Base-by-base conservation (phyloP, 1,140 invertebrate species). In the Lucilia sericata region DNA sequence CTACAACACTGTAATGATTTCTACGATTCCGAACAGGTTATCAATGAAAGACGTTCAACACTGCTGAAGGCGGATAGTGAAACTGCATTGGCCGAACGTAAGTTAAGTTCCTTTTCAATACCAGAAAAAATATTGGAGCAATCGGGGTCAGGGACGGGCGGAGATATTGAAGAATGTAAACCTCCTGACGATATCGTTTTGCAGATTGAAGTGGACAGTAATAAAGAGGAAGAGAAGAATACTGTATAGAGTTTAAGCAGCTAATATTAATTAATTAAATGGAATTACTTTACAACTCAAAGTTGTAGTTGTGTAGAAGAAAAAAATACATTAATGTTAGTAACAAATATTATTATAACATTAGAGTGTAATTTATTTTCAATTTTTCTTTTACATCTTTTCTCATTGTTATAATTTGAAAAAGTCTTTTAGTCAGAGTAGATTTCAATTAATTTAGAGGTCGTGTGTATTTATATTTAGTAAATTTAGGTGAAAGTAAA, bases 41-140 rank as follows among this genome's bases (percentile, higher is more conserved):
- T 91, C 49, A 90, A 89, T 42, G 90, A 91, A 74, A 85, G 90
- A 21, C 87, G 90, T 3, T 86, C 85, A 36, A 91, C 89, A 5
- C 80, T 91, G 19, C 84, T 91, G 13, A 89, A 88, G 82, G 87
- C 90, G 0, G 89, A 90, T 19, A 91, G 89, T 7, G 89, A 91
- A 75, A 87, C 88, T 17, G 89, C 89, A 0, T 51, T 90, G 8
- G 87, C 86, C 9, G 89, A 90, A 25, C 85, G 88, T 0, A 90
- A 90, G 51, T 49, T 88, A 25, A 83, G 82, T 36, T 78, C 74
- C 7, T 36, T 83, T 4, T 85, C 82, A 10, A 51, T 85, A 34
- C 34, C 82, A 17, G 34, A 75, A 5, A 74, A 80, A 65, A 85
- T 85, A 19, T 74, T 82, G 2, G 84, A 85, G 8, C 82, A 83